Evolutionary conservation across 2,797 vertebrate genomes (phyloP), one percentile per base, ranked within the genome.

Genomic region (Rhadinocentrus ornatus): DNA sequence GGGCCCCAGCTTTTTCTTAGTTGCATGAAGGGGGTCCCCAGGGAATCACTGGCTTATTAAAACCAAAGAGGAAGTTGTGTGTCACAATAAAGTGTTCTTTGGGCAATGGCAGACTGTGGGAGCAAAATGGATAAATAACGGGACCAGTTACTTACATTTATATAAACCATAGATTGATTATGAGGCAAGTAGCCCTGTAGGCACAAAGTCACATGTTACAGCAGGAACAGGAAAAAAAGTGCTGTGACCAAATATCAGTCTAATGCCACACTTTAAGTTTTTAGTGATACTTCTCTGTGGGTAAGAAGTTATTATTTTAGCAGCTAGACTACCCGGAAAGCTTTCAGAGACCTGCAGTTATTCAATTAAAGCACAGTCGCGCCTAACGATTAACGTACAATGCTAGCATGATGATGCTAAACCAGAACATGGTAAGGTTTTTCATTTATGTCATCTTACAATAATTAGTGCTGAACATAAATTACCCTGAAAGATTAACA

Each of bases 381-480:
- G 35, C 35, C 35, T 37, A 10, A 9, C 4, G 18, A 20, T 48
- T 48, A n/a, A 48, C 35, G 35, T 3, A 50, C n/a, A 50, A 9
- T n/a, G 46, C 46, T 50, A 50, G 46, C 46, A 50, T 50, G 46
- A n/a, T 50, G n/a, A 50, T 22, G 48, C 20, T 50, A 50, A 50
- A n/a, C 44, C 44, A 1, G 5, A n/a, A 20, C 44, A 46, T 18
- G n/a, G 22, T 22, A 10, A n/a, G 27, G 22, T 26, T 39, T 26
- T 37, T 6, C 35, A 39, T 22, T 12, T 35, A 58, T 59, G 12
- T 35, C n/a, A 39, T 39, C 12, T 16, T 24, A 35, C 13, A 20
- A 24, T 15, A 24, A 59, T 59, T 59, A 26, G n/a, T 39, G 34
- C 57, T 57, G 1, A 57, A 57, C 9, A 57, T 32, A 57, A 35